Evolutionary conservation across 2,888 invertebrate genomes (phyloP).

Genomic region (Lypha dubia): DNA sequence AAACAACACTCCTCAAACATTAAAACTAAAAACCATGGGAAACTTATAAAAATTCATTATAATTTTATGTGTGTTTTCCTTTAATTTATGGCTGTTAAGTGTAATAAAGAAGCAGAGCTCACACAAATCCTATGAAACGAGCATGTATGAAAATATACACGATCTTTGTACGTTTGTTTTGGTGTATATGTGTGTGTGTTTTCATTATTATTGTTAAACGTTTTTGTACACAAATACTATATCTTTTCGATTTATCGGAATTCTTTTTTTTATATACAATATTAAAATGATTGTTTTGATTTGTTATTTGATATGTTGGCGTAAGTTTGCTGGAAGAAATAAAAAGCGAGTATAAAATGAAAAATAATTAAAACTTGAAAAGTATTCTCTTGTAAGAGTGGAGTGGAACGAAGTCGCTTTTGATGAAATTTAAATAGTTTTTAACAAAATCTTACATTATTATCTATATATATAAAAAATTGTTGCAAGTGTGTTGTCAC

Average conservation of each 20-base stretch:
- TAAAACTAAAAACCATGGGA: constrained; percentile 32
- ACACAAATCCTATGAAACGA: not conserved
- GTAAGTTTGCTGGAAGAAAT: not conserved
- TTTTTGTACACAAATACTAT: not conserved
- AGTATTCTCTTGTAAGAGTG: not conserved
- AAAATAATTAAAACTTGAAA: not conserved
- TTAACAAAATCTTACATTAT: not conserved
- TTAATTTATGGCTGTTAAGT: constrained; percentile 40
- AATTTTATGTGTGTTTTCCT: constrained; percentile 59
- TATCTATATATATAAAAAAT: no score
- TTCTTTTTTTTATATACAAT: not conserved
- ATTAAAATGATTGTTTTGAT: not conserved
- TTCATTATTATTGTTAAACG: not conserved
- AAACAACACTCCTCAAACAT: constrained; percentile 32
- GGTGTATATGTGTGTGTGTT: not conserved
- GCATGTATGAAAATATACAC: not conserved
- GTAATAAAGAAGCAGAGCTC: constrained; percentile 1
- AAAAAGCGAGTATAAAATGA: not conserved
- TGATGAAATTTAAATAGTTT: not conserved
- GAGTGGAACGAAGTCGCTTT: not conserved
- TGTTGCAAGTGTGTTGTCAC: no score
- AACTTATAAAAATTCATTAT: constrained; percentile 66
- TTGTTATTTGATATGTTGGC: not conserved
- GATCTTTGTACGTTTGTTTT: no score
- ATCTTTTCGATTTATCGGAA: not conserved